Evolutionary conservation across 2,888 invertebrate genomes (phyloP), one percentile per base, ranked within the genome.

Genomic region (Calameuta pallipes): DNA sequence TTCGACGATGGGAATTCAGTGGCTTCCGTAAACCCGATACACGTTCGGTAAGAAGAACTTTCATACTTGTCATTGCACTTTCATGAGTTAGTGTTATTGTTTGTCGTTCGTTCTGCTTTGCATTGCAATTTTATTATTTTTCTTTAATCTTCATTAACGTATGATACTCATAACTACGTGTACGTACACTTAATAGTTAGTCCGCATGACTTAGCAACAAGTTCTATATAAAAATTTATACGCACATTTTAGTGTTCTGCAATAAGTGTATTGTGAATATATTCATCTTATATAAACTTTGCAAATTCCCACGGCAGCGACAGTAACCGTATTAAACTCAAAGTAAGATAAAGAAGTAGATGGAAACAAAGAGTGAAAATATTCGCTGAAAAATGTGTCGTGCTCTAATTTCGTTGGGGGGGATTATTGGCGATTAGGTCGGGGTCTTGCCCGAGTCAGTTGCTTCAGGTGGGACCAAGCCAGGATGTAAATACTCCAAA

Each of bases 391-490:
- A 71, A 71, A 30, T 71, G 31, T 71, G 31, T 33, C 2, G 71
- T 33, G 31, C 23, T 71, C 15, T 71, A 71, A 33, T 71, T 33
- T 76, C 68, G 30, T 82, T 84, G 87, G 83, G 82, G 79, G 83
- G 84, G 82, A 78, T 78, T 83, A 83, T 84, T 86, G 83, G 83
- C 85, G 86, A 88, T 85, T 92, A 96, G 98, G 94, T 98, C 98
- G 87, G 98, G 97, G 81, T 98, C 98, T 86, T 98, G 97, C 92
- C 98, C 98, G 85, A 97, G 97, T 92, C 97, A 97, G 92, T 94
- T 97, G 92, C 94, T 97, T 89, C 96, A 96, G 91, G 93, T 94
- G 88, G 93, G 94, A 91, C 95, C 95, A 78, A 91, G 92, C 76
- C 94, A 94, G 85, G 92, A 93, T 86, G 88, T 92, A 85, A 90